Conservation (phyloP, 2,113 vertebrate genomes). For the Periophthalmus modestus region DNA sequence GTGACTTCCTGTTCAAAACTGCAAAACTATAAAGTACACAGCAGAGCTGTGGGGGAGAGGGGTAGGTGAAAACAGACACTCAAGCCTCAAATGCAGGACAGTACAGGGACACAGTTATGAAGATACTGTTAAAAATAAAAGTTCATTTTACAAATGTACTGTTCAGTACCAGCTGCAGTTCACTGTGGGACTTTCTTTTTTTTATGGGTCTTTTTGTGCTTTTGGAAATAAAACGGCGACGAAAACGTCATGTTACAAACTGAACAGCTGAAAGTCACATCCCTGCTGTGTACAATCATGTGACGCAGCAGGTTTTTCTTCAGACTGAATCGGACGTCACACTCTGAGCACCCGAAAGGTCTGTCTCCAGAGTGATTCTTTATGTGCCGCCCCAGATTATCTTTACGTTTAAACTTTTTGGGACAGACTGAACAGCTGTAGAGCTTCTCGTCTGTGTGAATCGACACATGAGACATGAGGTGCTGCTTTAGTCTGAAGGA, state of each 20-base stretch:
- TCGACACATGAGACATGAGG: neutral
- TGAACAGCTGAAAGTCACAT: neutral
- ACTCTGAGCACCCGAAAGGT: neutral
- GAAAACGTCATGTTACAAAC: neutral
- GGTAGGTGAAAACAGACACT: too few relatives aligned
- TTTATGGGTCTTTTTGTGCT: neutral
- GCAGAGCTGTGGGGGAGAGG: too few relatives aligned
- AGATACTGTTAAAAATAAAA: too few relatives aligned
- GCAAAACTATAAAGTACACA: too few relatives aligned
- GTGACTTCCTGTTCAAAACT: too few relatives aligned
- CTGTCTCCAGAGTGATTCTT: neutral
- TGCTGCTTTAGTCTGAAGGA: neutral
- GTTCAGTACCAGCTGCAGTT: too few relatives aligned
- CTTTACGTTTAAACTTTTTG: neutral
- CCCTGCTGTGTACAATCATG: neutral
- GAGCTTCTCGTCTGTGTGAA: neutral
- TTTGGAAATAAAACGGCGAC: neutral
- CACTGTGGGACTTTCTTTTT: neutral
- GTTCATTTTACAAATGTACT: too few relatives aligned
- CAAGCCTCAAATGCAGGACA: too few relatives aligned
- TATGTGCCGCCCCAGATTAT: neutral
- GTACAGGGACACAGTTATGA: too few relatives aligned
- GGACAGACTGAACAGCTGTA: neutral
- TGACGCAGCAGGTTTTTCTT: neutral
- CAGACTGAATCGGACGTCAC: neutral